Conservation (phyloP, 2,797 vertebrate species). For the Acanthurus lineatus region DNA sequence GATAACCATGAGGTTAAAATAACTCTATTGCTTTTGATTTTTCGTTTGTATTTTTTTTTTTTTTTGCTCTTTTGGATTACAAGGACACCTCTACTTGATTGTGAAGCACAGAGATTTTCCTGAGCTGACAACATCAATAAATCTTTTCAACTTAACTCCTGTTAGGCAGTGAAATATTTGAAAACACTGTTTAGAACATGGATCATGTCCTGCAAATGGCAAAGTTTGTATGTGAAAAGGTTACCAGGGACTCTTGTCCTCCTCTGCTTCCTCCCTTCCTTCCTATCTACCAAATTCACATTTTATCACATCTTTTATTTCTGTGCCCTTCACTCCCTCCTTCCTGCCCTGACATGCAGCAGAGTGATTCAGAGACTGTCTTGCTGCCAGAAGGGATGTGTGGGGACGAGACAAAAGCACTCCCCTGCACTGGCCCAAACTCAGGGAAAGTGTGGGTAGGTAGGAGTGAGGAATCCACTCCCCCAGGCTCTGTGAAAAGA, state of each 20-base stretch:
- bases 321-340: constrained; percentile 35
- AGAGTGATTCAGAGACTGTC: constrained; percentile 67
- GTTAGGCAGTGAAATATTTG: background rate
- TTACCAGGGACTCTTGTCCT: background rate
- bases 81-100: background rate
- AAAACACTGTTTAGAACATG: background rate
- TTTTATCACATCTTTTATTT: constrained; percentile 38
- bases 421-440: constrained; percentile 37
- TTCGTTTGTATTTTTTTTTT: background rate
- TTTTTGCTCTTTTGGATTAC: background rate
- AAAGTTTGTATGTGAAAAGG: background rate
- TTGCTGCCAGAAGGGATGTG: constrained; percentile 66
- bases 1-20: background rate
- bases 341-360: constrained; percentile 69
- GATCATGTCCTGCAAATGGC: background rate
- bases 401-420: constrained; percentile 66
- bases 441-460: constrained; percentile 49
- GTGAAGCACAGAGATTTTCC: background rate
- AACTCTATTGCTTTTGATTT: background rate
- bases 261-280: background rate
- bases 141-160: background rate
- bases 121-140: background rate
- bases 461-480: constrained; percentile 67
- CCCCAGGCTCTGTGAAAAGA: constrained; percentile 55
- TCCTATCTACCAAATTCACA: background rate